These are phyloP conservation scores for Psix sp. DNA, from an alignment of 1,140 invertebrate species.

Conservation along the genomic window DNA sequence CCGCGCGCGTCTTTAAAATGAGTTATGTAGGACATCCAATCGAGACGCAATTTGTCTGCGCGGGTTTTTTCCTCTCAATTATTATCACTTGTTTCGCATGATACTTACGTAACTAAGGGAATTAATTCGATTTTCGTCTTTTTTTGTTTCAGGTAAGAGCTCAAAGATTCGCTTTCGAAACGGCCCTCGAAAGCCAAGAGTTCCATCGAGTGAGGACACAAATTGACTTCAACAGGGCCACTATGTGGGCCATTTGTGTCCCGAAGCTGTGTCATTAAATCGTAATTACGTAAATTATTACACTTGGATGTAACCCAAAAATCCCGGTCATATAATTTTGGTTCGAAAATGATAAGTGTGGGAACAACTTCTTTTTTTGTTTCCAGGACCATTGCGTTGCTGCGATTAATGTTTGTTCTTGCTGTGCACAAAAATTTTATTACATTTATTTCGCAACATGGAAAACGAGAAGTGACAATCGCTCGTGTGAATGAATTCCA, in stretches of 20 bases:
- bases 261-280: constrained; percentile 27
- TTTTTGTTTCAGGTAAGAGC: constrained; percentile 51
- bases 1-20: constrained; percentile 20
- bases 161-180: constrained; percentile 14
- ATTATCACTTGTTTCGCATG: constrained; percentile 2
- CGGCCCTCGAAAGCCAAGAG: not conserved
- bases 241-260: constrained; percentile 11
- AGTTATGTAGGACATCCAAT: constrained; percentile 18
- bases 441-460: too few relatives aligned
- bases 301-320: constrained; percentile 6
- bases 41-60: constrained; percentile 18
- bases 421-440: too few relatives aligned
- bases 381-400: too few relatives aligned
- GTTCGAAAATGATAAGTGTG: too few relatives aligned
- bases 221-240: constrained; percentile 14
- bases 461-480: too few relatives aligned
- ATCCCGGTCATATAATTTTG: not conserved
- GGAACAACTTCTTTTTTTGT: not conserved
- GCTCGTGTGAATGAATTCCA: too few relatives aligned
- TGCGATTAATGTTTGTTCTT: too few relatives aligned
- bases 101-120: constrained; percentile 13
- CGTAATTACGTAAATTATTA: constrained; percentile 21
- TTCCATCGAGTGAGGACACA: constrained; percentile 9
- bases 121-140: constrained; percentile 33
- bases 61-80: constrained; percentile 12